Evolutionary conservation across 2,888 invertebrate genomes (phyloP).

Genomic region (Yponomeuta cagnagella): DNA sequence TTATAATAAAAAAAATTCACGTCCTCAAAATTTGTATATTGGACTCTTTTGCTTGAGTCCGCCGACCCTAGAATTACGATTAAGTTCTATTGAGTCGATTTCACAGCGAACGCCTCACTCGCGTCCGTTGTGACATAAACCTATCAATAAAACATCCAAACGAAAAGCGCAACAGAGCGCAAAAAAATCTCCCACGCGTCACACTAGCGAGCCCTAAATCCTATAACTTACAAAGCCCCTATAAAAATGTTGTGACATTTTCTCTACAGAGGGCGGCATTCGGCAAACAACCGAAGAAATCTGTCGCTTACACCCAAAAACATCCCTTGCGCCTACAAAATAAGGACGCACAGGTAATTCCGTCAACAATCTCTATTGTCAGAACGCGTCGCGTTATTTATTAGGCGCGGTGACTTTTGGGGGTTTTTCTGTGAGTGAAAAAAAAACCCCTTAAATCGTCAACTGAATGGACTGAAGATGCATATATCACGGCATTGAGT

Average conservation of each 20-base stretch:
- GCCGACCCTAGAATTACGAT: too few relatives aligned
- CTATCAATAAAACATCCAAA: not conserved
- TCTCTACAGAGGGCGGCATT: not conserved
- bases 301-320: not conserved
- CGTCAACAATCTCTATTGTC: not conserved
- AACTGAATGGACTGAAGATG: conserved; percentile 16
- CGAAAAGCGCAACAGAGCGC: not conserved
- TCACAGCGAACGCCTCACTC: not conserved
- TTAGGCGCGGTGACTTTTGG: conserved; percentile 26
- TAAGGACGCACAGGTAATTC: not conserved
- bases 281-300: not conserved
- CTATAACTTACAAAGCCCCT: not conserved
- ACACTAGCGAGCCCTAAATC: not conserved
- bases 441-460: conserved; percentile 16
- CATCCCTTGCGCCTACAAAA: not conserved
- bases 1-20: too few relatives aligned
- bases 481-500: conserved; percentile 20
- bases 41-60: too few relatives aligned
- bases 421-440: conserved; percentile 19
- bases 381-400: conserved; percentile 23
- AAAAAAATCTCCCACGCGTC: not conserved
- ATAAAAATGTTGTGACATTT: conserved; percentile 1
- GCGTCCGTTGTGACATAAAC: not conserved
- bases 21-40: too few relatives aligned
- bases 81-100: too few relatives aligned